Conservation (phyloP, 2,888 invertebrate species). For the Ischnus inquisitorius region DNA sequence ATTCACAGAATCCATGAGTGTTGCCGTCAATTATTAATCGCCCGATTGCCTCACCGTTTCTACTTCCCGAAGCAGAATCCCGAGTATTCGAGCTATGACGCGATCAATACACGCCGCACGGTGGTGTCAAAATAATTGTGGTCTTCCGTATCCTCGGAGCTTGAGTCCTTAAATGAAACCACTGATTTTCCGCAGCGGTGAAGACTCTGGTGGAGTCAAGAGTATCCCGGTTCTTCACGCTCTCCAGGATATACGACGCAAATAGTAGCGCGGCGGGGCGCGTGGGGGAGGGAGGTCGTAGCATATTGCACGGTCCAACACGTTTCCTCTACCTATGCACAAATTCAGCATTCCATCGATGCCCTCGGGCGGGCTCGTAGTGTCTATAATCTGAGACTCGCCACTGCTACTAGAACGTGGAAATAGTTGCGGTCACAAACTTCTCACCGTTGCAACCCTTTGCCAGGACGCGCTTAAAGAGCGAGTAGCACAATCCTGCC, state of each 20-base stretch:
- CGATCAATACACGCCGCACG: conserved; percentile 21
- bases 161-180: conserved; percentile 13
- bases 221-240: conserved; percentile 20
- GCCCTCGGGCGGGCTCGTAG: conserved; percentile 18
- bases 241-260: conserved; percentile 15
- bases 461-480: neutral
- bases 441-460: conserved; percentile 51
- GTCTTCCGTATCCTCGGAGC: conserved; percentile 47
- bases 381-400: conserved; percentile 55
- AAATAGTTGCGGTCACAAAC: conserved; percentile 64
- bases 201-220: conserved; percentile 34
- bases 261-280: no score
- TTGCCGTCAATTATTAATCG: neutral
- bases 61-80: neutral
- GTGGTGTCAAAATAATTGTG: conserved; percentile 50
- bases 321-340: conserved; percentile 56
- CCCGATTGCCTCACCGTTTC: neutral
- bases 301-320: conserved; percentile 31
- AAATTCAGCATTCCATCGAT: conserved; percentile 61
- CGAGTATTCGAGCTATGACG: neutral
- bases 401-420: conserved; percentile 27
- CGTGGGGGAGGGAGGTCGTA: neutral
- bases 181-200: neutral
- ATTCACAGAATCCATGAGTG: no score
- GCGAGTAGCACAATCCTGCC: conserved; percentile 32